Base-by-base conservation (phyloP, 1,140 invertebrate genomes). In the Drosophila erecta region DNA sequence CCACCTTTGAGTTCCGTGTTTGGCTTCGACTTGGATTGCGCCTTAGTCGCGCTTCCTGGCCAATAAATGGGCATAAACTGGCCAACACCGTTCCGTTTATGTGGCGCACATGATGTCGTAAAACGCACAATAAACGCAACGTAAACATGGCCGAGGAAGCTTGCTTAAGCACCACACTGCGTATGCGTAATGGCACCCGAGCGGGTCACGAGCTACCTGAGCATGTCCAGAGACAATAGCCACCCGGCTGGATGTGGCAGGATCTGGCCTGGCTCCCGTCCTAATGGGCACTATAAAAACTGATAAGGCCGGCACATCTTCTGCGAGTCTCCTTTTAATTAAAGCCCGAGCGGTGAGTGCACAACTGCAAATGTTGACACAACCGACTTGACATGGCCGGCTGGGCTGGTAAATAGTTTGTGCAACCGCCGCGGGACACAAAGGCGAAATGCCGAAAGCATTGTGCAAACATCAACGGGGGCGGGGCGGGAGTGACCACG, bases 101-200 rank as follows among this genome's bases (percentile, higher is more conserved):
- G 77, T 75, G 73, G 57, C 46, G 76, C 72, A 89, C 84, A 83
- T 81, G 59, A 71, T 67, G 84, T 87, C 84, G 84, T 87, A 89
- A 89, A 89, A 75, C 58, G 43, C 67, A 89, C 84, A 83, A 87
- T 87, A 87, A 87, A 87, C 85, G 66, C 84, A 87, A 76, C 79
- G 79, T 80, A 70, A 83, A 83, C 73, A 81, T 41, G 67, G 43
- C 51, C 14, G 58, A 53, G 50, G 49, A 49, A 74, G 58, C 24
- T 61, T 54, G 61, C 54, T 76, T 49, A 58, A 53, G 76, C 56
- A 54, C 69, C 65, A 86, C 78, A 57, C 55, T 57, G 83, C 83
- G 83, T 87, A 86, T 86, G 64, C 83, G 79, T 87, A 76, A 87
- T 74, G 67, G 64, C 72, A 60, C 84, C 83, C 79, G 59, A 37